Evolutionary conservation across 2,888 invertebrate genomes (phyloP).

Genomic region (Tolmerus cingulatus): DNA sequence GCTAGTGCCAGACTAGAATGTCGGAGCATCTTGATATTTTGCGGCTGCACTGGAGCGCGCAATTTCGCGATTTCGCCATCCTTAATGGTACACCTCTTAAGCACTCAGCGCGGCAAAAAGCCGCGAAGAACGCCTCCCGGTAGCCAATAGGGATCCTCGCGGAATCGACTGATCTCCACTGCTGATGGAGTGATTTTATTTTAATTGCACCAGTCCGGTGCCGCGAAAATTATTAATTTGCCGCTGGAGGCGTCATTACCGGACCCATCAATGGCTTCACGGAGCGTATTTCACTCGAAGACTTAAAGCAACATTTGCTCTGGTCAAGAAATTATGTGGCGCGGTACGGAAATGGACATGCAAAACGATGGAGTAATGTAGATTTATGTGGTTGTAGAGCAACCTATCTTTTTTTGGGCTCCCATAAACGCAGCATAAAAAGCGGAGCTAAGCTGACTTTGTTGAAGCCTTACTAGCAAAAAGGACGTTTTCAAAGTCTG

Average conservation of each 20-base stretch:
- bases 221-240: conserved; percentile 1
- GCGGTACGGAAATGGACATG: not conserved
- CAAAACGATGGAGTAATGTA: not conserved
- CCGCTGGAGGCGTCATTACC: not conserved
- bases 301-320: not conserved
- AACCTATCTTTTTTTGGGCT: not conserved
- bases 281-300: not conserved
- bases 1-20: not conserved
- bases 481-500: not conserved
- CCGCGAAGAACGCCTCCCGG: not conserved
- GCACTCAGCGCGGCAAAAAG: not conserved
- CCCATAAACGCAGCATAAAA: not conserved
- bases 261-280: not conserved
- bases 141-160: not conserved
- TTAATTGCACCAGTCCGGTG: conserved; percentile 1
- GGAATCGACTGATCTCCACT: not conserved
- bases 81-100: not conserved
- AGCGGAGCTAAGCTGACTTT: not conserved
- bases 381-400: not conserved
- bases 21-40: not conserved
- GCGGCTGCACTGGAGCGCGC: not conserved
- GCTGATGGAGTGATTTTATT: conserved; percentile 7
- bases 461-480: not conserved
- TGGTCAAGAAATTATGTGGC: not conserved
- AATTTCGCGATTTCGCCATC: not conserved